A percentile compares a stretch with the other conserved stretches of the same genome.
phyloP scores from a whole-genome alignment of 1,140 invertebrate genomes.

The Calosoma granatense region DNA sequence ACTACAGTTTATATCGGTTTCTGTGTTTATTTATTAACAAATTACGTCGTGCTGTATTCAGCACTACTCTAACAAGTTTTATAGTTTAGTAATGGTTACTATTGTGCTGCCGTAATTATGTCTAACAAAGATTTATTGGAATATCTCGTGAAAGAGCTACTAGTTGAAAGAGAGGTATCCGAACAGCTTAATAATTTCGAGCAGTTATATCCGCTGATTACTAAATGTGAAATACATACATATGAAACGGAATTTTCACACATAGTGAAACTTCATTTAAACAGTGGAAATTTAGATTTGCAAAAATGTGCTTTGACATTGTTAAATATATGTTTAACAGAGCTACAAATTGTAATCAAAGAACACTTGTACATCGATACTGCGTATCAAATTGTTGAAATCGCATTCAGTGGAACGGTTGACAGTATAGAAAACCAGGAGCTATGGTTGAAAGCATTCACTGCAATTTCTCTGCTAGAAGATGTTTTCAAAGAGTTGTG shows the following conservation, averaged over 20 bases:
- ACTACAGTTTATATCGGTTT: too few relatives aligned
- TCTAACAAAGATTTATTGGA: too few relatives aligned
- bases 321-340: not conserved
- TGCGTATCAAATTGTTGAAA: not conserved
- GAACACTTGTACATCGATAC: not conserved
- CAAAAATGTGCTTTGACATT: not conserved
- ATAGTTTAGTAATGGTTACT: too few relatives aligned
- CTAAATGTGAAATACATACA: too few relatives aligned
- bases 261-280: not conserved
- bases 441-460: not conserved
- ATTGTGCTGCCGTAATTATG: too few relatives aligned
- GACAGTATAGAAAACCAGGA: not conserved
- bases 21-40: too few relatives aligned
- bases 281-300: not conserved
- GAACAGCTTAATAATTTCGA: too few relatives aligned
- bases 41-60: too few relatives aligned
- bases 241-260: not conserved
- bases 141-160: too few relatives aligned
- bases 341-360: not conserved
- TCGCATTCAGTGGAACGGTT: not conserved
- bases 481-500: conserved; percentile 10
- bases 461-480: not conserved
- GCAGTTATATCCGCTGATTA: too few relatives aligned
- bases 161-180: too few relatives aligned
- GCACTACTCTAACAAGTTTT: too few relatives aligned